These are phyloP conservation scores for Eunapius fragilis DNA, from an alignment of 37 sponge, comb jelly and placozoan genomes.

Conservation along the genomic window DNA sequence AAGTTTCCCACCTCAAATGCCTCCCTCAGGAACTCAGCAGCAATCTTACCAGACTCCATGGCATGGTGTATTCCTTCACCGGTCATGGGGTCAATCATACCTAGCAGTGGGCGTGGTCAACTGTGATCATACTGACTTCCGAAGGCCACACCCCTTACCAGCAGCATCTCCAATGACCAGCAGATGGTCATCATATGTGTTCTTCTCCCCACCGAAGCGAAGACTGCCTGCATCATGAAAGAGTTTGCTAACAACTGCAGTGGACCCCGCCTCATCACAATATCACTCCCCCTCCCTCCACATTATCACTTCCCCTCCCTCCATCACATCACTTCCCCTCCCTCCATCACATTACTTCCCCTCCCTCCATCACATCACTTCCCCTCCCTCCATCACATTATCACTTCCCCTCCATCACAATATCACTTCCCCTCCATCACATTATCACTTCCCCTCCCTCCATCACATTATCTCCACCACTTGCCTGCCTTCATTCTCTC, in stretches of 20 bases:
- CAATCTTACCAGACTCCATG: slow-evolving; percentile 54
- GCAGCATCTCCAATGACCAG: slow-evolving; percentile 74
- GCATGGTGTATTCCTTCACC: slow-evolving; percentile 73
- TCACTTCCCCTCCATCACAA: neutral
- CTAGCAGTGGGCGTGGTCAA: neutral
- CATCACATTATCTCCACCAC: neutral
- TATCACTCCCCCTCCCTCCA: neutral
- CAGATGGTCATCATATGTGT: slow-evolving; percentile 56
- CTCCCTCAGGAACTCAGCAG: slow-evolving; percentile 56
- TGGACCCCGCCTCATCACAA: neutral
- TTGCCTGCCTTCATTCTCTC: slow-evolving; percentile 62
- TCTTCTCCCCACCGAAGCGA: slow-evolving; percentile 54
- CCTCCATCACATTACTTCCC: neutral
- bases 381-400: too few relatives aligned
- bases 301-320: too few relatives aligned
- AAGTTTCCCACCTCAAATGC: slow-evolving; percentile 68
- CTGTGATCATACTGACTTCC: neutral
- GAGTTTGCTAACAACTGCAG: neutral
- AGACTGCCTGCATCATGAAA: slow-evolving; percentile 2
- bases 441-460: neutral
- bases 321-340: neutral
- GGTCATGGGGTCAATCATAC: slow-evolving; percentile 67
- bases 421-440: too few relatives aligned
- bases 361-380: neutral
- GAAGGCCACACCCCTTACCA: slow-evolving; percentile 21